phyloP scores from a whole-genome alignment of 2,888 invertebrate genomes.

The Melieria omissa region DNA sequence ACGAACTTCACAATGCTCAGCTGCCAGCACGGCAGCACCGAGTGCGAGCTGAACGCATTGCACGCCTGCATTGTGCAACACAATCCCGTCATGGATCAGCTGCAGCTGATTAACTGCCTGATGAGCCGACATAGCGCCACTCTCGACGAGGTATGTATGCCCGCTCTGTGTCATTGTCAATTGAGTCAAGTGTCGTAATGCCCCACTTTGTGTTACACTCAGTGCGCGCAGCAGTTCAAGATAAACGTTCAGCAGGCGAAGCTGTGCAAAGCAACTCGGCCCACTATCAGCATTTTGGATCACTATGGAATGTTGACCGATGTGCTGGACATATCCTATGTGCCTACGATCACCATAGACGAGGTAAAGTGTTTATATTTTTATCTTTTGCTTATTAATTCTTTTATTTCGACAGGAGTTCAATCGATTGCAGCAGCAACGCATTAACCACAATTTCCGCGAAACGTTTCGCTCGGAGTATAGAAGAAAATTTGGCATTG shows the following conservation, averaged over 20 bases:
- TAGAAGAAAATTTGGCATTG: too few relatives aligned
- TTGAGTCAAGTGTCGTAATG: not conserved
- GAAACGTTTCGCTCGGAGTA: too few relatives aligned
- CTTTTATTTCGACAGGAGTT: too few relatives aligned
- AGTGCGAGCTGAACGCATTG: conserved; percentile 63
- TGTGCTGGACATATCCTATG: conserved; percentile 56
- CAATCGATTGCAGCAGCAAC: too few relatives aligned
- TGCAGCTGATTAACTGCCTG: conserved; percentile 60
- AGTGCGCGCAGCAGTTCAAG: conserved; percentile 51
- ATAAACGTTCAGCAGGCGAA: conserved; percentile 54
- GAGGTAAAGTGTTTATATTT: conserved; percentile 52
- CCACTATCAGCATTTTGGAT: conserved; percentile 55
- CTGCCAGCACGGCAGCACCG: conserved; percentile 61
- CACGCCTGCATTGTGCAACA: conserved; percentile 64
- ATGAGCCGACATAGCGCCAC: conserved; percentile 49
- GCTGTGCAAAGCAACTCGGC: conserved; percentile 52
- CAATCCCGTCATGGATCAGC: conserved; percentile 48
- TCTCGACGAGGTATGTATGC: conserved; percentile 47
- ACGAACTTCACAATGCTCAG: conserved; percentile 48
- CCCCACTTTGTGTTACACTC: not conserved
- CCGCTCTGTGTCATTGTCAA: not conserved
- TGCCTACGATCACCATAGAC: conserved; percentile 61
- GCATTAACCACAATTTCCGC: too few relatives aligned
- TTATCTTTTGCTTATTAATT: not conserved
- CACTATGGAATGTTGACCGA: conserved; percentile 59